Conservation (phyloP, 92 coral and sea anemone species). For the Palythoa grandis region DNA sequence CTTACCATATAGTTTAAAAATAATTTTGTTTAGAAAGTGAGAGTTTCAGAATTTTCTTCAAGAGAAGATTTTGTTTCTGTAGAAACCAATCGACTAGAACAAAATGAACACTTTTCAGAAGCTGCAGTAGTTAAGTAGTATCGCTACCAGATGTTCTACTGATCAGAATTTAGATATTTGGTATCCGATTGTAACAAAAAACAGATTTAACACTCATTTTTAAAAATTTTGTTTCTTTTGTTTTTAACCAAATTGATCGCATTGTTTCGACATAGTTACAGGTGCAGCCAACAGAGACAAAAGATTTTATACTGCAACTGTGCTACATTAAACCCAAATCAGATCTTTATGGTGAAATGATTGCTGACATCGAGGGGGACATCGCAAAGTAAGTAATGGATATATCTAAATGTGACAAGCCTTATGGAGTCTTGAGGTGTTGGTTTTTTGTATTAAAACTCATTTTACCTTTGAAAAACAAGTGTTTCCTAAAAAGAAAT, state of each 20-base stretch:
- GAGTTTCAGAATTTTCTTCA: too few relatives aligned
- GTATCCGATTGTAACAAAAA: neutral
- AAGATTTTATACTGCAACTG: constrained; percentile 51
- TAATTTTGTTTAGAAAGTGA: too few relatives aligned
- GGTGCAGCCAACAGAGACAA: constrained; percentile 16
- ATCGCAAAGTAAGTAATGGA: constrained; percentile 45
- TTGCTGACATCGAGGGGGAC: constrained; percentile 42
- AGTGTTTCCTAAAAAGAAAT: too few relatives aligned
- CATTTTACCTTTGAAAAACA: too few relatives aligned
- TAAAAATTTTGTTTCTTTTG: neutral
- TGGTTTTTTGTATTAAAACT: neutral
- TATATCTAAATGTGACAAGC: too few relatives aligned
- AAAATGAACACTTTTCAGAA: too few relatives aligned
- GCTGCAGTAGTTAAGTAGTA: neutral
- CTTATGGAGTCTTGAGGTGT: neutral
- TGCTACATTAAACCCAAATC: constrained; percentile 65
- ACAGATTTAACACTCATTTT: too few relatives aligned
- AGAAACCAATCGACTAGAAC: too few relatives aligned
- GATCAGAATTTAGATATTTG: neutral
- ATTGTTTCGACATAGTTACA: neutral
- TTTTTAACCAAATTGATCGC: neutral
- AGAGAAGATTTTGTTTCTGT: too few relatives aligned
- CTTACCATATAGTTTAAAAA: too few relatives aligned
- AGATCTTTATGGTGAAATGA: constrained; percentile 59
- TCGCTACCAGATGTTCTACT: neutral